phyloP scores from a whole-genome alignment of 2,888 invertebrate genomes.

The Incurvaria masculella region DNA sequence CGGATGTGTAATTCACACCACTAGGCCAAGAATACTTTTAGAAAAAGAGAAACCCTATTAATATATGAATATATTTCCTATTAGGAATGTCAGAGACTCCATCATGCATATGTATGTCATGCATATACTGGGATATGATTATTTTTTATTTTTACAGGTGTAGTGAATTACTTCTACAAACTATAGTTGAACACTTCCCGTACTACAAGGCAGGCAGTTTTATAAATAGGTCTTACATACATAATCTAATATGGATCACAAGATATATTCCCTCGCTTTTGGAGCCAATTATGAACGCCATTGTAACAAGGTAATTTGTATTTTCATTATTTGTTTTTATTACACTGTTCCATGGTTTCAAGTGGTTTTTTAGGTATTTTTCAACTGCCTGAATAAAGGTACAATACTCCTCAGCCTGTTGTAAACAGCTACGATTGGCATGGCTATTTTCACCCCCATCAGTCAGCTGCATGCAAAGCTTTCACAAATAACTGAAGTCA shows the following conservation, averaged over 20 bases:
- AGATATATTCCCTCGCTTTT: conserved; percentile 71
- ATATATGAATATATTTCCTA: too few species aligned
- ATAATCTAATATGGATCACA: conserved; percentile 73
- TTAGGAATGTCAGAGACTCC: not conserved
- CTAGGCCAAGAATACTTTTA: not conserved
- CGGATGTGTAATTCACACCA: too few species aligned
- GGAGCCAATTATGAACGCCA: conserved; percentile 66
- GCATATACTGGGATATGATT: not conserved
- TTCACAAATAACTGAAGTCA: too few species aligned
- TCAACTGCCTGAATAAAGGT: too few species aligned
- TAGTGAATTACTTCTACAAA: conserved; percentile 63
- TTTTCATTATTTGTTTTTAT: conserved; percentile 12
- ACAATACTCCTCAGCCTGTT: too few species aligned
- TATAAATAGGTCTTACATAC: conserved; percentile 70
- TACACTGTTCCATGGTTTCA: too few species aligned
- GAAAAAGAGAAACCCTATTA: not conserved
- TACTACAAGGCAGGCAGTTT: conserved; percentile 68
- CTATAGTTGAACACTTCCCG: conserved; percentile 67
- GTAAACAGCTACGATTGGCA: too few species aligned
- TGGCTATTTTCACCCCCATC: too few species aligned
- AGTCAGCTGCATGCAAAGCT: too few species aligned
- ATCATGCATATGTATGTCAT: not conserved
- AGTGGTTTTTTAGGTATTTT: too few species aligned
- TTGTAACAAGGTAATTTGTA: conserved; percentile 67
- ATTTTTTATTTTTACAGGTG: conserved; percentile 53